Conservation (phyloP, 1,140 invertebrate genomes). For the Glossosoma conforme region DNA sequence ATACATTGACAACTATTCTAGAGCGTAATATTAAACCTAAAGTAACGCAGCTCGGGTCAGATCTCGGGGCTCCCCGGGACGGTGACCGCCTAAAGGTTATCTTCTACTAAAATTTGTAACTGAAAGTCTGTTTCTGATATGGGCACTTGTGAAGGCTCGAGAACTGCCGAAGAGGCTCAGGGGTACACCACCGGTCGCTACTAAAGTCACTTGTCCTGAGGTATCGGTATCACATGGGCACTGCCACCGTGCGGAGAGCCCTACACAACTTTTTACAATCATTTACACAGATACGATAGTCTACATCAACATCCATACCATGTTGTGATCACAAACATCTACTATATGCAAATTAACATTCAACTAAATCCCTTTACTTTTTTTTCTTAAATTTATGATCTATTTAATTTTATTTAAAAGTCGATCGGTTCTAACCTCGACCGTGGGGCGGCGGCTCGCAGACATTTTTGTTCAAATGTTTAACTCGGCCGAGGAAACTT, state of each 20-base stretch:
- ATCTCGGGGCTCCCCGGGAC: background rate
- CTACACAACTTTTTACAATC: slow-evolving; percentile 16
- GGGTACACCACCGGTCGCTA: background rate
- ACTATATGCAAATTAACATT: slow-evolving; percentile 19
- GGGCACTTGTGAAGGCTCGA: slow-evolving; percentile 17
- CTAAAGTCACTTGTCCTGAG: slow-evolving; percentile 9
- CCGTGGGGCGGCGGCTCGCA: background rate
- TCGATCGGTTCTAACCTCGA: background rate
- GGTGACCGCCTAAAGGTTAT: slow-evolving; percentile 1
- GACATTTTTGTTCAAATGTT: too few species aligned
- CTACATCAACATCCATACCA: slow-evolving; percentile 28
- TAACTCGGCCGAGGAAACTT: too few species aligned
- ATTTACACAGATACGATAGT: slow-evolving; percentile 22
- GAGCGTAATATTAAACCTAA: background rate
- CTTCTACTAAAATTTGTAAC: slow-evolving; percentile 21
- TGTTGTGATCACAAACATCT: slow-evolving; percentile 30
- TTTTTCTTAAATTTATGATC: slow-evolving; percentile 2
- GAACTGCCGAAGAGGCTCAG: background rate
- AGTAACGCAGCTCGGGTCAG: background rate
- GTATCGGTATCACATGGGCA: slow-evolving; percentile 17
- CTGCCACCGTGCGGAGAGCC: background rate
- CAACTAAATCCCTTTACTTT: slow-evolving; percentile 16
- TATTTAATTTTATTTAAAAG: slow-evolving; percentile 2
- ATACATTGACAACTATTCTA: slow-evolving; percentile 24
- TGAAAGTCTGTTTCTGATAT: slow-evolving; percentile 9